Base-by-base conservation (phyloP, 2,888 invertebrate genomes). In the Branchinecta sandiegonensis region DNA sequence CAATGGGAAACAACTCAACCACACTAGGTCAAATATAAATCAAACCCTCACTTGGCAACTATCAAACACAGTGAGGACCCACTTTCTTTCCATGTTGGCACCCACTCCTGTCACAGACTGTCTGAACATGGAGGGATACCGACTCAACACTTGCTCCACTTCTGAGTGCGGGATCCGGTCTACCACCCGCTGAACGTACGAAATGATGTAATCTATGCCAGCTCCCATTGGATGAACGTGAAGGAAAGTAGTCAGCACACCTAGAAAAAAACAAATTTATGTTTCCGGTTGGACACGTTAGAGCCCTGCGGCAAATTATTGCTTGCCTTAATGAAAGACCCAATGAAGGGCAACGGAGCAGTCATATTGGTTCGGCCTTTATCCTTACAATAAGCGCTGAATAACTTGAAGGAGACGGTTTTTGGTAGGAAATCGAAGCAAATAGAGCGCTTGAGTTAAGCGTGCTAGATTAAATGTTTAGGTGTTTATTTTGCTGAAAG, bases 191-290 rank as follows among this genome's bases (percentile, higher is more conserved):
- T 89, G 88, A 37, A 95, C 84, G 79, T 94, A 95, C 10, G 90
- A 90, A 82, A 90, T 90, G 72, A 95, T 87, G 78, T 91, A 90
- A 77, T 91, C 92, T 3, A 91, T 82, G 70, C 89, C 89, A 2
- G 94, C 93, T 66, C 95, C 95, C 75, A 89, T 88, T 0, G 94
- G 95, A 79, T 95, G 94, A 56, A 95, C 89, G 79, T 91, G 86
- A 68, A 95, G 82, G 79, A 93, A 95, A 9, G 92, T 89, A 7
- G 94, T 88, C 74, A 92, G 87, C 69, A 95, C 82, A 74, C 84
- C 84, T 79, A 74, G 8, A 72, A 66, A 66, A 65, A 64, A n/a
- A 48, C 4, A 37, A 37, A 37, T 6, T 37, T 37, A 37, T 37
- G 37, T 37, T 37, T 37, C 6, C 37, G 6, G 37, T 37, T 6